Percentiles rank a stretch among this genome's conserved stretches.
phyloP scores from a whole-genome alignment of 1,140 invertebrate genomes.

The Drosophila nigrodunni region DNA sequence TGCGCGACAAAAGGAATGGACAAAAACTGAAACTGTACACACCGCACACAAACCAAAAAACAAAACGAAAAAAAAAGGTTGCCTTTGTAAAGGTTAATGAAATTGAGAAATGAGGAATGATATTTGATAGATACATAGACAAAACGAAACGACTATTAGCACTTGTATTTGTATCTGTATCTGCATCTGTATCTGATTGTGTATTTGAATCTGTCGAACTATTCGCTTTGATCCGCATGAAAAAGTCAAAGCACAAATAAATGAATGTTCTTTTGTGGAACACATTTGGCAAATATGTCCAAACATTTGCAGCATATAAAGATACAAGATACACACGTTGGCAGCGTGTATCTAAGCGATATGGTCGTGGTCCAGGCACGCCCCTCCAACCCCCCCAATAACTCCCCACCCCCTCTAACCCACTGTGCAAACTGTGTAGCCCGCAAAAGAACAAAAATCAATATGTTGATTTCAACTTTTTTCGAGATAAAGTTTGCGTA shows the following conservation, averaged over 20 bases:
- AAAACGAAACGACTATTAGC: conserved; percentile 17
- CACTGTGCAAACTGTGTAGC: neutral
- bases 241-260: conserved; percentile 60
- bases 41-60: conserved; percentile 4
- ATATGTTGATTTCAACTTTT: conserved; percentile 81
- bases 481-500: conserved; percentile 31
- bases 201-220: conserved; percentile 16
- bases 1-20: conserved; percentile 29
- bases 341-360: conserved; percentile 51
- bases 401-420: neutral
- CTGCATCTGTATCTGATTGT: neutral
- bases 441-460: conserved; percentile 72
- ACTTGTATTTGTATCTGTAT: conserved; percentile 1
- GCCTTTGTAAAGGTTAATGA: conserved; percentile 48
- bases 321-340: conserved; percentile 80
- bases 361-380: conserved; percentile 53
- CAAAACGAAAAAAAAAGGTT: conserved; percentile 31
- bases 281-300: conserved; percentile 66
- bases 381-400: conserved; percentile 20
- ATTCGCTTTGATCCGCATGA: conserved; percentile 23
- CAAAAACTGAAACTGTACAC: conserved; percentile 35
- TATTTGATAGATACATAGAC: conserved; percentile 18
- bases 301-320: conserved; percentile 48
- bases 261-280: conserved; percentile 47
- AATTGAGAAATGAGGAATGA: conserved; percentile 31